These are phyloP conservation scores for Chaetogeoica ovagalla DNA, from an alignment of 2,888 invertebrate species.

Conservation along the genomic window DNA sequence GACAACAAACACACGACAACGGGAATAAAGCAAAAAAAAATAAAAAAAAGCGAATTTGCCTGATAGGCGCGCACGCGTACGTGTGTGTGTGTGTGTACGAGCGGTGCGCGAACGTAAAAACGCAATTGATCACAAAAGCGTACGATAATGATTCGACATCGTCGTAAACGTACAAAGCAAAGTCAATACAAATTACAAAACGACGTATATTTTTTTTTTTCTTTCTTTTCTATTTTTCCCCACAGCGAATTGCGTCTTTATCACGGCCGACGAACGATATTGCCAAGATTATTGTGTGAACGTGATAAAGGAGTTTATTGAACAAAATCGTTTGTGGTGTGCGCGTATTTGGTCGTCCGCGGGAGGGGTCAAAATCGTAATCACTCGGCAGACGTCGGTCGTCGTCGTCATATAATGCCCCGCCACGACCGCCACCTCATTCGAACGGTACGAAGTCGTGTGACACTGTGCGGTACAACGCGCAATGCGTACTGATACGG, in stretches of 20 bases:
- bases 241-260: conserved; percentile 1
- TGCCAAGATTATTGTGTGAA: not conserved
- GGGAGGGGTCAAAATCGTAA: not conserved
- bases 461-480: no score
- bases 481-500: no score
- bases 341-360: not conserved
- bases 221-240: no score
- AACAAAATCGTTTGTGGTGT: not conserved
- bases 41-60: not conserved
- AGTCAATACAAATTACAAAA: no score
- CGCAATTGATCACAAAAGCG: conserved; percentile 28
- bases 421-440: not conserved
- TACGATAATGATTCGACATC: not conserved
- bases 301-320: conserved; percentile 38
- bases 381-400: not conserved
- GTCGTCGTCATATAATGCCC: not conserved
- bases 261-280: conserved; percentile 9
- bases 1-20: not conserved
- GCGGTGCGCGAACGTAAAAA: not conserved
- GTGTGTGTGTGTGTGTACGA: not conserved
- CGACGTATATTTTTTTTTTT: no score
- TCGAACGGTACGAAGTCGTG: no score
- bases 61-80: not conserved
- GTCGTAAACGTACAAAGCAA: not conserved
- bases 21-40: not conserved